Base-by-base conservation (phyloP, 1,140 invertebrate genomes). In the Aleiodes sp. region DNA sequence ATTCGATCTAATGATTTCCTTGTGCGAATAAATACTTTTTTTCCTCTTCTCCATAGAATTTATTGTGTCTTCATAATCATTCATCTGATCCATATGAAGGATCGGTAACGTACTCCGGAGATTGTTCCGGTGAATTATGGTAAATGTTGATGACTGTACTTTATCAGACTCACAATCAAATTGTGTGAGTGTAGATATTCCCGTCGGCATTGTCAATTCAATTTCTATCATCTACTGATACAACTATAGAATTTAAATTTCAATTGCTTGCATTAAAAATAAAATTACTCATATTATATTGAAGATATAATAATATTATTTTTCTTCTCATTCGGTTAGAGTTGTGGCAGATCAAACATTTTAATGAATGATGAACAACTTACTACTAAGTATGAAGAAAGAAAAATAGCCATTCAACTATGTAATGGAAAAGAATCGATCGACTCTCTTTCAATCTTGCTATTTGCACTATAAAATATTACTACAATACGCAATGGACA, bases 141-240 rank as follows among this genome's bases (percentile, higher is more conserved):
- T 80, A 52, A 86, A 85, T 8, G 82, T 79, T 4, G 79, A 76
- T n/a, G 71, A 37, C 60, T 78, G 62, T 39, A 80, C 78, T 16
- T 57, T 73, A 26, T 70, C 65, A 33, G 65, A 67, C 33, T 74
- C 74, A 69, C 77, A 76, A 21, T 75, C 73, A 7, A 66, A 68
- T 59, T 43, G 46, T 35, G 67, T 46, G 19, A 70, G 57, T 52
- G 64, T 64, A 31, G 70, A 70, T 57, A 71, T 65, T 71, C 73
- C 70, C 57, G 56, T 56, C 12, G 70, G 70, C 73, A 75, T 75
- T n/a, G 19, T 72, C n/a, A n/a, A 29, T 39, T 57, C 4, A 56
- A 26, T 10, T 35, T 1, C 29, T 6, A 19, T 82, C 87, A 87
- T 87, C 87, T 88, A 8, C 86, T 84, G 84, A 84, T 80, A 86